Base-by-base conservation (phyloP, 2,113 vertebrate genomes). In the Trogon surrucura region DNA sequence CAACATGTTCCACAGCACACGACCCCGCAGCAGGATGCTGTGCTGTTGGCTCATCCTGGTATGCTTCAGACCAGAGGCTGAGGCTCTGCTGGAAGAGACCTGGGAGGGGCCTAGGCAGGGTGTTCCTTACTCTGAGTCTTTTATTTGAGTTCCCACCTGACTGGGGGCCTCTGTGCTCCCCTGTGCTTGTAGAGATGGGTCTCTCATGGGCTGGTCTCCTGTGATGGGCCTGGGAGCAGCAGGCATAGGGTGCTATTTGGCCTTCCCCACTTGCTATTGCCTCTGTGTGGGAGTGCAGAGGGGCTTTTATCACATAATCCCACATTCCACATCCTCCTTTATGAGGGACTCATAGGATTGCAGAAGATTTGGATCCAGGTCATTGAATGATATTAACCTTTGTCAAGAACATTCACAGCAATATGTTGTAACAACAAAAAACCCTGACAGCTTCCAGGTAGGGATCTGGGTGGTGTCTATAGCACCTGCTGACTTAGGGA, bases 401-500 rank as follows among this genome's bases (percentile, higher is more conserved):
- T 81, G 9, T 34, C 51, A 32, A 38, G 30, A 10, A 72, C 11
- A 7, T 77, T 13, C 32, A 44, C 13, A 48, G n/a, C 21, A 44
- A 7, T 8, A 9, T 30, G 7, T 13, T 11, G 0, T 25, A 41
- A 25, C 22, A 53, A 34, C 22, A 81, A 51, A 69, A 81, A 57
- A 10, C 15, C 41, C 18, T 0, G 0, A 9, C 8, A 10, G 53
- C 32, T 83, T 72, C 38, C 19, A 34, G 4, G 13, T 15, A 30
- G 20, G 20, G 9, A 25, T 29, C n/a, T 16, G 0, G 3, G 16
- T 34, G 29, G 4, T 54, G 78, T 81, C 44, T 50, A 27, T 53
- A 23, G 5, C 15, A 30, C 7, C 6, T 44, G 17, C 17, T 44
- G 45, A 14, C 6, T 48, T 57, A 38, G 8, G 17, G 51, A 10